Evolutionary conservation across 2,113 vertebrate genomes (phyloP).

Genomic region (Carassius carassius): DNA sequence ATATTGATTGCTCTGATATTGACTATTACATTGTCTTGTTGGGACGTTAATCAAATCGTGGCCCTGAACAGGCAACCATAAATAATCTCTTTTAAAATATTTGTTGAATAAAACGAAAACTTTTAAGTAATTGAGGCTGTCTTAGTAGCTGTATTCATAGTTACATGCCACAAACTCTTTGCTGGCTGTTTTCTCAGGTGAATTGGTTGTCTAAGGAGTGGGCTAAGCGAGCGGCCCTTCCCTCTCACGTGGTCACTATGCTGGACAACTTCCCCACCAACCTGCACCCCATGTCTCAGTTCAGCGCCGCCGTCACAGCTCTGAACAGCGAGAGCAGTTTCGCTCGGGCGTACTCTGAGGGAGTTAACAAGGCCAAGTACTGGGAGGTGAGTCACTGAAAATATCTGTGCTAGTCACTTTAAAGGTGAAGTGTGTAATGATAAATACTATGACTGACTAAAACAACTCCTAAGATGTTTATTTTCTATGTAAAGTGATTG

Average conservation of each 20-base stretch:
- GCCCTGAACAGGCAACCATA: background rate
- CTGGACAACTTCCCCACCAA: slow-evolving; percentile 97
- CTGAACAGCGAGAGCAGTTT: slow-evolving; percentile 97
- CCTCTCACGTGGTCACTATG: slow-evolving; percentile 98
- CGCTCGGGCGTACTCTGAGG: slow-evolving; percentile 90
- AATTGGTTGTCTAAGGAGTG: slow-evolving; percentile 94
- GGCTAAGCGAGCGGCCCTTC: slow-evolving; percentile 92
- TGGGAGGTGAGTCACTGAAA: slow-evolving; percentile 84
- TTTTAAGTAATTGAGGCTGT: background rate
- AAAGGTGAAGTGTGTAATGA: background rate
- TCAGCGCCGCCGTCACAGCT: slow-evolving; percentile 92
- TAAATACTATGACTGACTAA: background rate
- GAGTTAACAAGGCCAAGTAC: slow-evolving; percentile 90
- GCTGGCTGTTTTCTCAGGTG: slow-evolving; percentile 69
- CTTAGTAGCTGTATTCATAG: too few relatives aligned
- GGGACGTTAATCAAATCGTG: background rate
- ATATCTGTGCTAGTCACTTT: background rate
- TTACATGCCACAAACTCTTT: background rate
- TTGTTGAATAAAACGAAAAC: background rate
- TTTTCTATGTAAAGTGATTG: background rate
- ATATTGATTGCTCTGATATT: background rate
- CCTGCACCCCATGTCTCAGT: slow-evolving; percentile 97
- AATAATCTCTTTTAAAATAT: background rate
- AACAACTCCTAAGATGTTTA: background rate
- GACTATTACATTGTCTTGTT: background rate